Evolutionary conservation across 1,140 invertebrate genomes (phyloP), one percentile per base, ranked within the genome.

Genomic region (Drosophila murphyi): DNA sequence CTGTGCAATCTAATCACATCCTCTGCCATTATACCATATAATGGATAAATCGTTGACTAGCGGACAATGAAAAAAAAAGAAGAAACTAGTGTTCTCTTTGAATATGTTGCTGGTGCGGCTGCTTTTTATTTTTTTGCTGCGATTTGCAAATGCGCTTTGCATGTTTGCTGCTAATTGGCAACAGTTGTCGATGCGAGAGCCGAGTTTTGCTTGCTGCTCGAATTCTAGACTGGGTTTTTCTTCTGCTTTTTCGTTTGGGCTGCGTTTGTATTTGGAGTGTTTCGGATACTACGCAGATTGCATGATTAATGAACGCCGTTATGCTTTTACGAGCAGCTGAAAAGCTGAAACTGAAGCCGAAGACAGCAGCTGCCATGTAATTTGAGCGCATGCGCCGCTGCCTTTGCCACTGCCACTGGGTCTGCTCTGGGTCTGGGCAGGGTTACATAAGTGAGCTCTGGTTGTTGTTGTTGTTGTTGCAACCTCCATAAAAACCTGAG

Each of bases 101-200:
- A 20, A 20, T 20, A 20, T 20, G 20, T 20, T 20, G 20, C 20
- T 20, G 20, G 1, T 7, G 8, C 4, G 31, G n/a, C 12, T 20
- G n/a, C 5, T 41, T 20, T 8, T 61, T 31, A 8, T 41, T 56
- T 45, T 75, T 34, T 45, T 67, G 61, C 29, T 65, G 57, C 47
- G 72, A 76, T 77, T 86, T 89, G 78, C 86, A 81, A 89, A 89
- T 89, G 86, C 75, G 81, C 78, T 89, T 89, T 85, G 86, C 85
- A 86, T 89, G 85, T 89, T 81, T 81, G 75, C 85, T 83, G 85
- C 85, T 89, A 89, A 89, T 89, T 89, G 85, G 85, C 81, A 85
- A 83, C 78, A 80, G 85, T 88, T 88, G 86, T 88, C 86, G 83
- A 85, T 88, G 65, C 37, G 7, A 10, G 10, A 41, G 47, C 28